Conservation (phyloP, 2,797 vertebrate species). For the Manis crassicaudata region DNA sequence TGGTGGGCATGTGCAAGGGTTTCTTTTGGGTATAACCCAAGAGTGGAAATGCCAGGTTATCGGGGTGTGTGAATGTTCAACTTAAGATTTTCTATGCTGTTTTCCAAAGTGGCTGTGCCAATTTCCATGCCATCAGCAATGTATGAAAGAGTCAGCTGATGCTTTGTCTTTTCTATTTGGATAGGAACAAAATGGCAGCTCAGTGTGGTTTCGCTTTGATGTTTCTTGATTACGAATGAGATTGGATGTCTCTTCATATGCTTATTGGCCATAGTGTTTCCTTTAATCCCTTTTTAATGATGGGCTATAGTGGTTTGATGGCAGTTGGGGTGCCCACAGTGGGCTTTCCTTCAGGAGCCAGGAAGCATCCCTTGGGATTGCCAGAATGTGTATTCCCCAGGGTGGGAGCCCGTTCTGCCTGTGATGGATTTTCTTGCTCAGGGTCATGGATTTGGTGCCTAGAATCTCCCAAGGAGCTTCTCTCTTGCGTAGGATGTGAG, state of each 20-base stretch:
- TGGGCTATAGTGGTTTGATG: background rate
- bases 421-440: background rate
- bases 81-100: background rate
- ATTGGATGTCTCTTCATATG: background rate
- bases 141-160: background rate
- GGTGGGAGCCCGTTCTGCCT: background rate
- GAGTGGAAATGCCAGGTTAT: background rate
- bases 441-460: background rate
- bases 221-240: background rate
- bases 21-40: background rate
- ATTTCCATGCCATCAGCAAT: background rate
- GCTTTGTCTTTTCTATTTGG: background rate
- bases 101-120: background rate
- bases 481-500: background rate
- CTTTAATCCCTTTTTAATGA: background rate
- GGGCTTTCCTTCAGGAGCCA: background rate
- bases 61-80: background rate
- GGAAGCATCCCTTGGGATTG: background rate
- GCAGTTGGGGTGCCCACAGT: background rate
- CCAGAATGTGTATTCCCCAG: background rate
- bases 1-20: background rate
- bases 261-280: background rate
- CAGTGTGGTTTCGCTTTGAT: background rate
- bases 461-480: background rate
- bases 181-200: background rate